Base-by-base conservation (phyloP, 1,140 invertebrate genomes). In the Nixonia krombeini region DNA sequence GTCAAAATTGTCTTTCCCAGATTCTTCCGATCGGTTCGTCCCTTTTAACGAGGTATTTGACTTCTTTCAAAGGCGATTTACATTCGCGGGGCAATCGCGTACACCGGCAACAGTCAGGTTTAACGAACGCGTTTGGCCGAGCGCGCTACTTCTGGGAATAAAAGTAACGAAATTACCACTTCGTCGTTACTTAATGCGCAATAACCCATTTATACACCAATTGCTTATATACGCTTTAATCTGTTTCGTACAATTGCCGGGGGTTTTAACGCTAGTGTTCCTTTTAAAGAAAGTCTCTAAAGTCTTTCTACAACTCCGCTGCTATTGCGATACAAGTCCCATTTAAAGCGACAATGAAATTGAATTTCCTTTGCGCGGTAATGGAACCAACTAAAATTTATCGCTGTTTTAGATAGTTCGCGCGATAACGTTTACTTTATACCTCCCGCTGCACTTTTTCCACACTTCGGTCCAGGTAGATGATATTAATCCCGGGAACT, bases 221-320 rank as follows among this genome's bases (percentile, higher is more conserved):
- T 13, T 9, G 35, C 17, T 37, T 40, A 40, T 4, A 40, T 4
- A 9, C 4, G 15, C 9, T 15, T 40, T 40, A 17, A 40, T 18
- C 37, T 40, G 17, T 17, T 40, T 40, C 13, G 37, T 40, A 18
- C 18, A 18, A 40, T 8, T 40, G n/a, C 16, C 7, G n/a, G n/a
- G 6, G 18, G 33, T 35, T 35, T n/a, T 40, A 40, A 40, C 9
- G 10, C 37, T 4, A 40, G 18, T 40, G 37, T 18, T 40, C 37
- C n/a, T 17, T 40, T 17, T 40, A 17, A 18, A 40, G 15, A 40
- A 17, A 21, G 17, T 40, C 37, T 40, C 17, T 4, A 17, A 40
- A 17, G 37, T 4, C 17, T 40, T 40, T 40, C 37, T 40, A 18
- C 37, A 40, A 40, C 18, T 40, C n/a, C 16, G 18, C 15, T 17